Evolutionary conservation across 2,888 invertebrate species (phyloP), one percentile per base, ranked within the genome.

Genomic region (Pediacus dermestoides): DNA sequence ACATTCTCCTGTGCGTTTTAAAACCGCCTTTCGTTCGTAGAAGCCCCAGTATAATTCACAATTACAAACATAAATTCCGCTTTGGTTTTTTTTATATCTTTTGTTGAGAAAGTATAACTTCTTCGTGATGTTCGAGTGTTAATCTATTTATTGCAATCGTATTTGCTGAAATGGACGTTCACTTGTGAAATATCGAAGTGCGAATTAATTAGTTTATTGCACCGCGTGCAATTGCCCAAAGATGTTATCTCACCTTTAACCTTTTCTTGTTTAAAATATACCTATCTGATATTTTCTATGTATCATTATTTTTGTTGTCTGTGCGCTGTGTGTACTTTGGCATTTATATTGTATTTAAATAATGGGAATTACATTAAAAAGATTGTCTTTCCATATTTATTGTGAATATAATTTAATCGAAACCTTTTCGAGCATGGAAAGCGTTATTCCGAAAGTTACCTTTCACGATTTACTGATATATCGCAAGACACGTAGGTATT

Each of bases 201-300:
- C 31, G 35, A 45, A 43, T 45, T 44, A 45, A 48, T 45, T 45
- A 43, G 39, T 42, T 38, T 48, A 48, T 48, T 45, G 45, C 41
- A 41, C 39, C 34, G 38, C 30, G 43, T 33, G 43, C 39, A 39
- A 46, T 45, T 39, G 37, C 9, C 23, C 3, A 6, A 23, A 6
- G 9, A 6, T 23, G 9, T 3, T 23, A 23, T 23, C 23, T 4
- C 9, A 23, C 9, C 4, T n/a, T 23, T n/a, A 23, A 23, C 9
- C 23, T 23, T 23, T 23, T 23, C 23, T n/a, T 7, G 3, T 23
- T 6, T 23, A 18, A 18, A 6, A 3, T 23, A 23, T 23, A 23
- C 3, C n/a, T n/a, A n/a, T n/a, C n/a, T n/a, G n/a, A n/a, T n/a
- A n/a, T n/a, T n/a, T n/a, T n/a, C n/a, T n/a, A n/a, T n/a, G n/a